Base-by-base conservation (phyloP, 1,140 invertebrate species). In the Choristoneura fumiferana region DNA sequence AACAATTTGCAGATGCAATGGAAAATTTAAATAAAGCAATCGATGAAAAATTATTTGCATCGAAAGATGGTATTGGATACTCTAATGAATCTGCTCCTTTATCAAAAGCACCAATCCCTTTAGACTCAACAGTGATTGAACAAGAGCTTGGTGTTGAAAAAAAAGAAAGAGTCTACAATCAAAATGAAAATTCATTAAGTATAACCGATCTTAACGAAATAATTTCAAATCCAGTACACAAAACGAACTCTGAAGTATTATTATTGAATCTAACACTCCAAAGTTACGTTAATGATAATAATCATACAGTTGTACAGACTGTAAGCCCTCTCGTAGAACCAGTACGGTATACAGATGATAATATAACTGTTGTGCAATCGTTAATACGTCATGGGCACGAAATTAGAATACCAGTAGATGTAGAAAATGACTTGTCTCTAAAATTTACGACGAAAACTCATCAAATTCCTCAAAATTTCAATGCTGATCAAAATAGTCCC, bases 331-430 rank as follows among this genome's bases (percentile, higher is more conserved):
- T 17, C 4, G 53, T 43, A 35, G 34, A 59, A 17, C 38, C 52
- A 9, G 12, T 34, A 35, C 62, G 60, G 14, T 38, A 57, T 54
- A 5, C 53, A 36, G 13, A 65, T 35, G 69, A 71, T 58, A 68
- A 57, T 18, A 58, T 78, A 10, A 69, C 57, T 40, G 14, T 66
- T 18, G 62, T 76, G 18, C 73, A 63, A 58, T 71, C 69, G 13
- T 55, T 77, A 8, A 63, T 52, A 40, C 14, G 62, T 36, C 55
- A 73, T 56, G 70, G 69, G 3, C 67, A 62, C 54, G 61, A 67
- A 67, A 71, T 85, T n/a, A 68, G 14, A 65, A 67, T 84, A 52
- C 67, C 73, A 4, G 62, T 85, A 13, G 69, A 81, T 61, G 49
- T 56, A 5, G 56, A 74, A 8, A 70, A 67, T 55, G 65, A 74